These are phyloP conservation scores for Myotis davidii DNA, from an alignment of 2,113 vertebrate species.

Conservation along the genomic window DNA sequence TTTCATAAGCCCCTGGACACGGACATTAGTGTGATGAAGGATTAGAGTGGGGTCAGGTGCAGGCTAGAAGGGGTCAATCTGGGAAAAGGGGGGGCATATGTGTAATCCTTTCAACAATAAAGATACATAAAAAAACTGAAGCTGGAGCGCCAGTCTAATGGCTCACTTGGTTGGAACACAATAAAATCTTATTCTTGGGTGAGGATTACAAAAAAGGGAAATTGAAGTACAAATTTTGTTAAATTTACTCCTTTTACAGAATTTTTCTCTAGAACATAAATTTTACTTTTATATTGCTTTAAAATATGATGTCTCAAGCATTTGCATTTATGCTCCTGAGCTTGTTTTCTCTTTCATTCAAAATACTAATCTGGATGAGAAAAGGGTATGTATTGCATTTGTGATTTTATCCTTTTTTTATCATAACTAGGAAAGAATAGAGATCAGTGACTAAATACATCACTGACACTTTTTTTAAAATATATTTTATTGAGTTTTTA, in stretches of 20 bases:
- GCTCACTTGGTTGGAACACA: too few species aligned
- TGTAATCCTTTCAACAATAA: too few species aligned
- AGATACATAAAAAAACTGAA: background rate
- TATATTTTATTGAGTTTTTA: too few species aligned
- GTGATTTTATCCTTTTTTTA: background rate
- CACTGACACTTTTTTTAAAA: background rate
- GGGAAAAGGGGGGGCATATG: too few species aligned
- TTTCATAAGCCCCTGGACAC: too few species aligned
- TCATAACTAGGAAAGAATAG: conserved; percentile 18
- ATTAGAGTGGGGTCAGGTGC: too few species aligned
- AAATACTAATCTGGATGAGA: background rate
- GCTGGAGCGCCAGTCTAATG: too few species aligned
- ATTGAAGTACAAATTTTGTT: background rate
- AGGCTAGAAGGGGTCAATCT: too few species aligned
- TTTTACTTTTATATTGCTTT: conserved; percentile 15
- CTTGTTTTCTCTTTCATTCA: background rate
- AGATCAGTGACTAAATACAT: background rate
- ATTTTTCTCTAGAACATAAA: background rate
- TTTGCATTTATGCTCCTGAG: background rate
- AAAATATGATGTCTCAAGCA: background rate
- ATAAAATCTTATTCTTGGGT: too few species aligned
- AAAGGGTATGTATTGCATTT: background rate
- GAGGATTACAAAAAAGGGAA: background rate
- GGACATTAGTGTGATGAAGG: too few species aligned
- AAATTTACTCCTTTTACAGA: background rate